A percentile compares a stretch with the other conserved stretches of the same genome.
Conservation (phyloP, 2,888 invertebrate species). For the Sinhomidia bicolor region DNA sequence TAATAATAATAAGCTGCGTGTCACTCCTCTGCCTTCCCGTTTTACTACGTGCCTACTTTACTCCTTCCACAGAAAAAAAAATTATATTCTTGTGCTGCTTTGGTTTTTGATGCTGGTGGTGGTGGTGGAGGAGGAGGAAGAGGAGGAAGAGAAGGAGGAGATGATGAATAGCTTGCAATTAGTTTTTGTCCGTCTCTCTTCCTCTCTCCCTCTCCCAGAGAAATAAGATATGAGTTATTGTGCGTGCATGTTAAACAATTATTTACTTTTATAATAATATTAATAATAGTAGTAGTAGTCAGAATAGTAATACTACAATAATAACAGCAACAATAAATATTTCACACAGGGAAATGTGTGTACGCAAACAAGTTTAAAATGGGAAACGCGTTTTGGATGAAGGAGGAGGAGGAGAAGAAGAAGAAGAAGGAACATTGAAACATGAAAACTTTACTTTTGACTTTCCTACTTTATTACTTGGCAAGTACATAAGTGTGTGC, state of each 20-base stretch:
- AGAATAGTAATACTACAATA: constrained; percentile 25
- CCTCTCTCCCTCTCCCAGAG: constrained; percentile 17
- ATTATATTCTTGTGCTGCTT: too few relatives aligned
- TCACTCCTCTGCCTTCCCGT: not conserved
- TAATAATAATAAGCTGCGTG: not conserved
- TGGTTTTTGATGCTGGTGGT: not conserved
- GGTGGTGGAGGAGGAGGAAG: not conserved
- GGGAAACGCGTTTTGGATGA: too few relatives aligned
- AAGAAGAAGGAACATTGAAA: too few relatives aligned
- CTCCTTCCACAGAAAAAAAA: too few relatives aligned
- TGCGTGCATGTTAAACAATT: constrained; percentile 68
- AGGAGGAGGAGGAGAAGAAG: too few relatives aligned
- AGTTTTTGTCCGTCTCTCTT: constrained; percentile 53
- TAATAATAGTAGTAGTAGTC: too few relatives aligned
- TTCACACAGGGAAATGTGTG: constrained; percentile 10
- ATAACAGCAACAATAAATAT: constrained; percentile 39
- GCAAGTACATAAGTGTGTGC: too few relatives aligned
- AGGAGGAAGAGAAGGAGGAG: not conserved
- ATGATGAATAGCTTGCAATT: constrained; percentile 75
- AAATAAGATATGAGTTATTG: constrained; percentile 51
- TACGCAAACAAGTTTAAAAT: too few relatives aligned
- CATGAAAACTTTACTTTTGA: not conserved
- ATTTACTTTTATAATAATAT: too few relatives aligned
- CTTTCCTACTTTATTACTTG: too few relatives aligned
- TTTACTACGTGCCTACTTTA: not conserved